A percentile compares a stretch with the other conserved stretches of the same genome.
phyloP scores from a whole-genome alignment of 2,888 invertebrate genomes.

The Scaptomyza caliginosa region DNA sequence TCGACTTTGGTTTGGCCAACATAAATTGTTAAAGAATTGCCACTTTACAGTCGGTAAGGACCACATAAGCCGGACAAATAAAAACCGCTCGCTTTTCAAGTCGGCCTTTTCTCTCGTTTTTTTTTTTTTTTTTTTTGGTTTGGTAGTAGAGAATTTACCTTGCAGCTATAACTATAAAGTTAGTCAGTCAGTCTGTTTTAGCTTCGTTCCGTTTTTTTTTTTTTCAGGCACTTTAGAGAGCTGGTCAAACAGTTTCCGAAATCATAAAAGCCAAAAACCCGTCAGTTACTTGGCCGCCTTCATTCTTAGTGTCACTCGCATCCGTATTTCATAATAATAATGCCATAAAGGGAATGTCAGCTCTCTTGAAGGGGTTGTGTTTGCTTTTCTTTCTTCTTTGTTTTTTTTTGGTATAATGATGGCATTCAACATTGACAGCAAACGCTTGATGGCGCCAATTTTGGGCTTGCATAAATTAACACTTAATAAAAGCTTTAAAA shows the following conservation, averaged over 20 bases:
- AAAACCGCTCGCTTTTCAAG: slow-evolving; percentile 50
- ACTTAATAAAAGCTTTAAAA: slow-evolving; percentile 10
- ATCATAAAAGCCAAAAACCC: slow-evolving; percentile 16
- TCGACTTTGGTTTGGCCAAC: slow-evolving; percentile 72
- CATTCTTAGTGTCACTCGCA: slow-evolving; percentile 19
- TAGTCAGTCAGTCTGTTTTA: slow-evolving; percentile 8
- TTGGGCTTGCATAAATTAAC: slow-evolving; percentile 23
- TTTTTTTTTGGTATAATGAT: slow-evolving; percentile 6
- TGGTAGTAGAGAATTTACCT: slow-evolving; percentile 23
- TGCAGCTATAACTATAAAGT: slow-evolving; percentile 11
- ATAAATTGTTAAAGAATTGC: slow-evolving; percentile 81
- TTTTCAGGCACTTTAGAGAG: slow-evolving; percentile 5
- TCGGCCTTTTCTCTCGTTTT: background rate
- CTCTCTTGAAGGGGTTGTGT: slow-evolving; percentile 18
- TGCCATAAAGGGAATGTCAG: slow-evolving; percentile 52
- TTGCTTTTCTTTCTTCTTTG: slow-evolving; percentile 7
- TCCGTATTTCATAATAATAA: slow-evolving; percentile 30
- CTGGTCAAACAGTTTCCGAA: slow-evolving; percentile 24
- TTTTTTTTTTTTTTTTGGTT: slow-evolving; percentile 1
- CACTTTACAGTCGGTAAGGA: slow-evolving; percentile 80
- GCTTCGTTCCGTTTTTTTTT: too few relatives aligned
- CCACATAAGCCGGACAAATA: slow-evolving; percentile 72
- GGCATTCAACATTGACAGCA: slow-evolving; percentile 28
- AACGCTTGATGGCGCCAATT: slow-evolving; percentile 12
- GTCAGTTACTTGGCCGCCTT: slow-evolving; percentile 18